Conservation (phyloP, 2,888 invertebrate species). For the Drosophila quinaria region DNA sequence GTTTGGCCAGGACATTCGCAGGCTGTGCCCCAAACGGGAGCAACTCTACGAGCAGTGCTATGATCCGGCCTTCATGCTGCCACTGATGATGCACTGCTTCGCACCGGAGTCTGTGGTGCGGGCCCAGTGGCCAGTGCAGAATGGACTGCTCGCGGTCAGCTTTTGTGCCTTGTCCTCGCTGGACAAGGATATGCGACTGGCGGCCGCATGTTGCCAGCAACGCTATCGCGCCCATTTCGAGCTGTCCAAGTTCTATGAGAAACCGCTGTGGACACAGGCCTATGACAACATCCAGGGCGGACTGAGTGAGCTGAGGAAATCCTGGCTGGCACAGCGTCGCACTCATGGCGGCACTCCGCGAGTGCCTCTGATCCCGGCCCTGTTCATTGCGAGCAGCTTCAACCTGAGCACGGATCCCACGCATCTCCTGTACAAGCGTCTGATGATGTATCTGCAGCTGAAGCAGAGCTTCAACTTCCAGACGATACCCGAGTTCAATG, state of each 20-base stretch:
- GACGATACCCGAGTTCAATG: conserved; percentile 94
- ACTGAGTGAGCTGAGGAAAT: conserved; percentile 72
- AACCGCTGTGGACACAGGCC: conserved; percentile 84
- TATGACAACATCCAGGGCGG: conserved; percentile 85
- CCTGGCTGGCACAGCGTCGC: conserved; percentile 84
- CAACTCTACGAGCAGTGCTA: conserved; percentile 87
- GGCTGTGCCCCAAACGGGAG: conserved; percentile 82
- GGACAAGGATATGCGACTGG: conserved; percentile 89
- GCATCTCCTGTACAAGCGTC: conserved; percentile 91
- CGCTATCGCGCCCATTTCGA: conserved; percentile 92
- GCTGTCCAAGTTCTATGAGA: conserved; percentile 87
- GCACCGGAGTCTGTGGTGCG: conserved; percentile 91
- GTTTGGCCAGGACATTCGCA: conserved; percentile 70
- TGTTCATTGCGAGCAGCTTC: conserved; percentile 85
- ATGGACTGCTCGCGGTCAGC: conserved; percentile 90
- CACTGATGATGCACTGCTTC: conserved; percentile 91
- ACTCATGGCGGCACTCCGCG: conserved; percentile 83
- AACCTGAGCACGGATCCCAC: conserved; percentile 91
- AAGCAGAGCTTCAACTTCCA: conserved; percentile 92
- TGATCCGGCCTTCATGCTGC: conserved; percentile 93
- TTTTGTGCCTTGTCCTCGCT: conserved; percentile 90
- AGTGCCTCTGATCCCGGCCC: conserved; percentile 82
- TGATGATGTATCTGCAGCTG: conserved; percentile 92
- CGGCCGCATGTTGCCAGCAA: conserved; percentile 91
- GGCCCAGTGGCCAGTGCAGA: conserved; percentile 89